Evolutionary conservation across 2,797 vertebrate species (phyloP), one percentile per base, ranked within the genome.

Genomic region (Channallabes apus): DNA sequence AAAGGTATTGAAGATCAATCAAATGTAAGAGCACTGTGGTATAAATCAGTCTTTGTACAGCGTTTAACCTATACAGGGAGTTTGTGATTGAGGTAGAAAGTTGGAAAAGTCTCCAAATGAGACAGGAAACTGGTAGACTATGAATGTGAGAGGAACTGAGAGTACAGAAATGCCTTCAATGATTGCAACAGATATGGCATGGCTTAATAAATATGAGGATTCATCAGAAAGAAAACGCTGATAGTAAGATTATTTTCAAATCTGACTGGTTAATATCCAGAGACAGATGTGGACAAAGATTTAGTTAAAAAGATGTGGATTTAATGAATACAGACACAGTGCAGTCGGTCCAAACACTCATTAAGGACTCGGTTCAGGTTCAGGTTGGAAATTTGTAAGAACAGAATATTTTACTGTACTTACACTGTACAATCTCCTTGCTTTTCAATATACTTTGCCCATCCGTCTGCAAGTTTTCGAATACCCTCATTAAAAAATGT

Each of bases 141-240:
- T 11, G 29, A 24, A 11, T 29, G 61, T 51, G 38, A 65, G 78
- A 80, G 78, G 61, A 80, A 65, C 61, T 67, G 59, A 80, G 22
- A 65, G 61, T 0, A 65, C 38, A 51, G 35, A 80, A 64, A 38
- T 65, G 78, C 0, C 17, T 41, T 41, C n/a, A 15, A 64, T 80
- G 24, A 64, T n/a, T 62, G 35, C 35, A 41, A 61, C 56, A 64
- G 58, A 46, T 79, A 64, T 79, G 77, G 51, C 61, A 51, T 32
- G 51, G 35, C 22, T 80, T n/a, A 80, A 11, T 35, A 61, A 78
- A 78, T 6, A 18, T 29, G 7, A 77, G 29, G 29, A 59, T 77
- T 35, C 54, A 77, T 22, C 54, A 59, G 18, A 56, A 76, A 9
- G 51, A 73, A 76, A 77, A 61, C 15, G 58, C n/a, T 18, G 6